Evolutionary conservation across 2,113 vertebrate genomes (phyloP), one percentile per base, ranked within the genome.

Genomic region (Theristicus caerulescens): DNA sequence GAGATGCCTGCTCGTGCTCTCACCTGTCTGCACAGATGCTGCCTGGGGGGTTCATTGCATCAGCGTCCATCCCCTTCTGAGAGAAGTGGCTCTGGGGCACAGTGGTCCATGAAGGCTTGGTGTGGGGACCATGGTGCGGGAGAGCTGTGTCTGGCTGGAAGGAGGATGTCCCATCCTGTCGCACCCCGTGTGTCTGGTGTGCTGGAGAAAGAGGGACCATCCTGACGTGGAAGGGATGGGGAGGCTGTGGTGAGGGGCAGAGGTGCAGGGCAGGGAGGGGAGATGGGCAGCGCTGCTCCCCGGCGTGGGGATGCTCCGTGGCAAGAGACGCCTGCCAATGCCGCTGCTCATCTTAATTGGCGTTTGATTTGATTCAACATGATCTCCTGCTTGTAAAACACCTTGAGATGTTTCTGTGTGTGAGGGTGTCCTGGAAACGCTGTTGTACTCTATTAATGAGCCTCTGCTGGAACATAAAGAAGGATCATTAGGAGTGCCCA

Each of bases 331-430:
- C 85, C 85, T 86, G 95, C 93, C 92, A 88, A 13, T 42, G 10
- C 72, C 0, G 2, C 92, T 38, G 93, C 95, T 97, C 71, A 7
- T 88, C 95, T 92, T 97, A 97, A 98, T 96, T 97, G 95, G 80
- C 32, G 9, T 96, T 98, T 96, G 97, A 96, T 97, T 97, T 90
- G 96, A 96, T 96, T 96, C 62, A 73, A 97, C 98, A 95, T 72
- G 96, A 96, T 96, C 90, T 94, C 93, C 71, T 31, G 52, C 96
- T 96, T 94, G 93, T 91, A 87, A 96, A 96, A 95, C 97, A 97
- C 96, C 98, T 97, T 22, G 86, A 94, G 96, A 95, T 82, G 96
- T 91, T 97, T 91, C 90, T 62, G 90, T 58, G 32, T 96, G 96
- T 82, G 91, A 96, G 96, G 61, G 31, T 47, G 64, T 95, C 97